Base-by-base conservation (phyloP, 2,888 invertebrate species). In the Pasiphila rectangulata region DNA sequence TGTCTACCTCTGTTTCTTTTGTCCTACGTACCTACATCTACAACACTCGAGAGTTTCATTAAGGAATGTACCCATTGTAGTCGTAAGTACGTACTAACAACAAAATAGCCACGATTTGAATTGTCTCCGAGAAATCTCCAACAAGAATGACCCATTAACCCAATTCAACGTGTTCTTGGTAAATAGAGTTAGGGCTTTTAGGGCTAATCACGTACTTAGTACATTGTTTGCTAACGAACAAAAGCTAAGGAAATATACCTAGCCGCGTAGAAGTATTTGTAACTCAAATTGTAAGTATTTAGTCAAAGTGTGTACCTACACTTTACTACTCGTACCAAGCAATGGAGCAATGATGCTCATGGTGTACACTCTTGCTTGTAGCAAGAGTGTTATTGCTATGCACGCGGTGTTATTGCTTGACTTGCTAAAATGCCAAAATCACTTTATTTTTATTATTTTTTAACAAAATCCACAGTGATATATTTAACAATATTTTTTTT, bases 191-290 rank as follows among this genome's bases (percentile, higher is more conserved):
- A 20, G 37, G 16, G 42, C 37, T 21, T 47, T 51, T 43, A 43
- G 41, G 45, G 27, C 48, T 51, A 46, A 56, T 53, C 46, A 46
- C 46, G 48, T 53, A 25, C 46, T 48, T 52, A 40, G 30, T 36
- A 47, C 40, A 42, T 50, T 47, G 42, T 50, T 40, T 34, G 15
- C 17, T 4, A 39, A 23, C 29, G 35, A 37, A 43, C 37, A 40
- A 41, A 53, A 44, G 35, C 35, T 46, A 46, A 53, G 43, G 41
- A 49, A 19, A 6, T 10, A 9, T 19, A 32, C 10, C n/a, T 2
- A 3, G 4, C 3, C 16, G 15, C 13, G n/a, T n/a, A n/a, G n/a
- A n/a, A n/a, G n/a, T n/a, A n/a, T n/a, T n/a, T n/a, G n/a, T n/a
- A n/a, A n/a, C n/a, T n/a, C n/a, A n/a, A n/a, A n/a, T n/a, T n/a